These are phyloP conservation scores for Lissocephala sabroskyi DNA, from an alignment of 2,888 invertebrate genomes.

Conservation along the genomic window DNA sequence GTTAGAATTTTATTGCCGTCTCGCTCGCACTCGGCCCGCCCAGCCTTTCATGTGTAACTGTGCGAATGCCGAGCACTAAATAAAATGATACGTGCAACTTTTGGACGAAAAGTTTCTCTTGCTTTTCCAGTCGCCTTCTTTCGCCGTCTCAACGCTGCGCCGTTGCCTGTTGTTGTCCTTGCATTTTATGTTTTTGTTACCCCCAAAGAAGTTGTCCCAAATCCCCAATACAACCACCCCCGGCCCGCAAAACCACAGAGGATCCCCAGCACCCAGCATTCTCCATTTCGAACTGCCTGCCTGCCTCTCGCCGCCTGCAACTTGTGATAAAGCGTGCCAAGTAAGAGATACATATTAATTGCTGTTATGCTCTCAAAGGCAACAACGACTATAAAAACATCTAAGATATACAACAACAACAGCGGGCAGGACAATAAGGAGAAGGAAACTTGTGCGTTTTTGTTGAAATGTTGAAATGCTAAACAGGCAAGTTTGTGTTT, in stretches of 20 bases:
- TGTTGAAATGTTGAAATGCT: constrained; percentile 52
- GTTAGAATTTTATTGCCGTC: constrained; percentile 1
- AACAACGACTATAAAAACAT: constrained; percentile 18
- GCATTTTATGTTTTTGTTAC: not conserved
- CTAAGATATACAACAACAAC: constrained; percentile 3
- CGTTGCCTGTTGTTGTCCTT: not conserved
- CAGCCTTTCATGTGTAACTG: constrained; percentile 35
- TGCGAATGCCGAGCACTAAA: constrained; percentile 40
- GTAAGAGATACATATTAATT: constrained; percentile 61
- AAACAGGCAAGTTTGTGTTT: constrained; percentile 41
- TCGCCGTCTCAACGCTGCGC: not conserved
- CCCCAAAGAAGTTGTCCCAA: constrained; percentile 3
- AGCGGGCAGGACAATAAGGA: constrained; percentile 4
- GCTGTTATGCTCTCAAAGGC: constrained; percentile 32
- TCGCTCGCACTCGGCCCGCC: not conserved
- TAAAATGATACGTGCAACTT: constrained; percentile 51
- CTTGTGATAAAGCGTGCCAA: constrained; percentile 53
- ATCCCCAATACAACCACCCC: no score
- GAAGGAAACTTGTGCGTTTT: constrained; percentile 16
- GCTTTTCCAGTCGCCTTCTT: constrained; percentile 3
- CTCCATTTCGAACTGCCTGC: not conserved
- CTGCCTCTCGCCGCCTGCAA: not conserved
- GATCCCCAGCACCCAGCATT: not conserved
- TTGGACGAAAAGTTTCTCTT: constrained; percentile 18
- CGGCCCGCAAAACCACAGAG: no score